Conservation (phyloP, 2,113 vertebrate genomes). For the Xenopus tropicalis region UCB_Xtro_10.0 CM004450.2:2051001-2051500, state of each 20-base stretch:
- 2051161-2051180: slow-evolving; percentile 91
- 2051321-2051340: too few species aligned
- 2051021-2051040: slow-evolving; percentile 74
- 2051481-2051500: too few species aligned
- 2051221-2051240: neutral
- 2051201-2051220: neutral
- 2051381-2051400: too few species aligned
- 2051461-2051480: neutral
- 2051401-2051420: too few species aligned
- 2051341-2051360: too few species aligned
- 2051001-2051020: neutral
- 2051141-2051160: slow-evolving; percentile 91
- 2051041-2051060: slow-evolving; percentile 98
- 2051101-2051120: slow-evolving; percentile 92
- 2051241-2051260: neutral
- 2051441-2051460: too few species aligned
- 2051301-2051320: neutral
- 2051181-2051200: slow-evolving; percentile 53
- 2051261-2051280: neutral
- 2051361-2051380: too few species aligned
- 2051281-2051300: neutral
- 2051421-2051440: too few species aligned
- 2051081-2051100: slow-evolving; percentile 83
- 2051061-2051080: slow-evolving; percentile 85
- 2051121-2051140: slow-evolving; percentile 93